Percentiles rank a stretch among this genome's conserved stretches.
These are phyloP conservation scores for Eidolon dupreanum DNA, from an alignment of 2,797 vertebrate genomes.

Conservation along the genomic window DNA sequence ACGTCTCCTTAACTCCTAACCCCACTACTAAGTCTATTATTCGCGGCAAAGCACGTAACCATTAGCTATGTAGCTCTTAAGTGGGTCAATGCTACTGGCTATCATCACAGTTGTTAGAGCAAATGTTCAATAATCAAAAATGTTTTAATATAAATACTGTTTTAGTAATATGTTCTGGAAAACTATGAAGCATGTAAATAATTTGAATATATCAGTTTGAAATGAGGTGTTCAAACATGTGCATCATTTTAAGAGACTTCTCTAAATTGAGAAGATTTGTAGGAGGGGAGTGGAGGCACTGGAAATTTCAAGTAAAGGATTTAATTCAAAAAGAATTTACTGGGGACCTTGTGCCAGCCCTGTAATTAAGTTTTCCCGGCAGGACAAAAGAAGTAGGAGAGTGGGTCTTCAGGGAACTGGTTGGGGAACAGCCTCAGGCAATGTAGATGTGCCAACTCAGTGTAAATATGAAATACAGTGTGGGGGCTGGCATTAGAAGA, in stretches of 20 bases:
- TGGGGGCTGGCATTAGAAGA: neutral
- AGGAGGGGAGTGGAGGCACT: neutral
- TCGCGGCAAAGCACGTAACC: neutral
- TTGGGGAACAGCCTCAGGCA: slow-evolving; percentile 50
- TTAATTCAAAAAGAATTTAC: slow-evolving; percentile 59
- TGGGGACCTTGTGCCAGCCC: slow-evolving; percentile 4
- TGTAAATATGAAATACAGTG: neutral
- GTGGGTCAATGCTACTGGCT: neutral
- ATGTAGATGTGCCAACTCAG: neutral
- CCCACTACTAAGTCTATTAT: neutral
- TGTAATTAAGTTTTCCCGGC: slow-evolving; percentile 47
- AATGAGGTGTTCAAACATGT: slow-evolving; percentile 49
- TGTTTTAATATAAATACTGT: slow-evolving; percentile 50
- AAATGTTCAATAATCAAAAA: slow-evolving; percentile 1
- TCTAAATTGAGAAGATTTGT: slow-evolving; percentile 2
- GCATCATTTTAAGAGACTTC: slow-evolving; percentile 51
- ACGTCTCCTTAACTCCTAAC: neutral
- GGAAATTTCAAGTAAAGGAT: slow-evolving; percentile 56
- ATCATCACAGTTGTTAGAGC: neutral
- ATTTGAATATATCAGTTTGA: slow-evolving; percentile 47
- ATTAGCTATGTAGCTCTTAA: neutral
- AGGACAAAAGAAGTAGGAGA: slow-evolving; percentile 14
- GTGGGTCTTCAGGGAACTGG: slow-evolving; percentile 51
- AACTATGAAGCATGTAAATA: slow-evolving; percentile 46
- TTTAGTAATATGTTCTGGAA: slow-evolving; percentile 61